Base-by-base conservation (phyloP, 2,113 vertebrate genomes). In the Terrapene triunguis region DNA sequence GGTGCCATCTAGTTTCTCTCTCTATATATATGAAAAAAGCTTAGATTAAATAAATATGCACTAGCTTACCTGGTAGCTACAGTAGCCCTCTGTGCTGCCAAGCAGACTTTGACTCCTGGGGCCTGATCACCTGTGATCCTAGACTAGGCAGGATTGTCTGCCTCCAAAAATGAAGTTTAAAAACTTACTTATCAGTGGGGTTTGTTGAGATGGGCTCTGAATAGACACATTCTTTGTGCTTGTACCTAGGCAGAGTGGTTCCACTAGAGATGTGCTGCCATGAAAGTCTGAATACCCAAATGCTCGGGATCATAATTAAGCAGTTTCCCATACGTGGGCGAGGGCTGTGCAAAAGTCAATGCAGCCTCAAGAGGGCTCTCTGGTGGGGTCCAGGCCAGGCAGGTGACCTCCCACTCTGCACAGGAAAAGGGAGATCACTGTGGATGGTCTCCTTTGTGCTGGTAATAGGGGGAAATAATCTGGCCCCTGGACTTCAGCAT, bases 321-420 rank as follows among this genome's bases (percentile, higher is more conserved):
- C 24, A 80, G 87, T 74, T 44, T 53, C 47, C 78, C 53, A 8
- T 2, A 4, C 32, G 6, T 4, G 50, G 25, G 5, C 8, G 1
- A 51, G 65, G 24, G 6, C 38, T 0, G 5, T 62, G 7, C 12
- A 79, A n/a, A 10, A 0, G 1, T 59, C 84, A 42, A 83, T 62
- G 50, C 3, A 87, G 16, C 32, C 32, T 69, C 62, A 69, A 69
- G 35, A 69, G 17, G 62, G 3, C 19, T 48, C 42, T 82, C 69
- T 76, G 47, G 44, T 81, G 53, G 84, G 24, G 80, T 5, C 6
- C 65, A 87, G 84, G 29, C 42, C 69, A 55, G 4, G 35, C 16
- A 86, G 1, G 69, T 25, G 80, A 11, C 48, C 2, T 3, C 72
- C 3, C 9, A 82, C 72, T 82, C 2, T 0, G 3, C 19, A n/a